Conservation (phyloP, 2,888 invertebrate genomes). For the Azorinus chamasolen region DNA sequence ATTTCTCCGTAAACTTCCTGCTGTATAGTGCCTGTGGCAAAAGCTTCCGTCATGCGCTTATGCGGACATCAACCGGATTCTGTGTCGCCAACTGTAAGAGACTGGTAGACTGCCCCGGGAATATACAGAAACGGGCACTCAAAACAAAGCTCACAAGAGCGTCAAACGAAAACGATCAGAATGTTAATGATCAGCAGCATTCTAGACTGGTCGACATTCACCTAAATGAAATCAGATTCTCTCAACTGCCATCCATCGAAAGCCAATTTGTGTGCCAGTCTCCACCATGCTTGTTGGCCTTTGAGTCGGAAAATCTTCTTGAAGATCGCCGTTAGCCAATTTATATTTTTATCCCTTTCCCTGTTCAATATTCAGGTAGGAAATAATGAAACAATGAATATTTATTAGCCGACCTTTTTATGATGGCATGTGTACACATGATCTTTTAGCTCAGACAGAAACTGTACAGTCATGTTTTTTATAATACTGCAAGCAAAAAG, state of each 20-base stretch:
- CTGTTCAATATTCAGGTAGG: too few relatives aligned
- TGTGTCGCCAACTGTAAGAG: slow-evolving; percentile 31
- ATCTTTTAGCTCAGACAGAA: too few relatives aligned
- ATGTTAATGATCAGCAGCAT: slow-evolving; percentile 54
- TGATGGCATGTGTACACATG: too few relatives aligned
- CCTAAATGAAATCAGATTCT: slow-evolving; percentile 70
- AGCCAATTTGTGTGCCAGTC: slow-evolving; percentile 71
- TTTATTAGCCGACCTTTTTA: too few relatives aligned
- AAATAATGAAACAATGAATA: too few relatives aligned
- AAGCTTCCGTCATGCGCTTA: slow-evolving; percentile 73
- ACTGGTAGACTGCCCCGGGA: slow-evolving; percentile 26
- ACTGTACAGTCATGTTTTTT: too few relatives aligned
- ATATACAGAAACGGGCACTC: slow-evolving; percentile 20
- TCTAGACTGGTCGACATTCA: slow-evolving; percentile 76
- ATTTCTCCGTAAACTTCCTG: slow-evolving; percentile 90
- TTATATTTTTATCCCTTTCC: too few relatives aligned
- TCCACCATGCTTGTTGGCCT: slow-evolving; percentile 71
- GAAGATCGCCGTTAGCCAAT: background rate
- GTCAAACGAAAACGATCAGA: slow-evolving; percentile 15
- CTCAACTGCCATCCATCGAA: slow-evolving; percentile 73
- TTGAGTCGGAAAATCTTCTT: slow-evolving; percentile 46
- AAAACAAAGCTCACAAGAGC: slow-evolving; percentile 25
- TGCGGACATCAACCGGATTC: slow-evolving; percentile 47
- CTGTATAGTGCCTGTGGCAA: slow-evolving; percentile 90
- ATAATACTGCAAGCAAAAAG: too few relatives aligned